Conservation (phyloP, 1,140 invertebrate genomes). For the Drosophila ercepeae region DNA sequence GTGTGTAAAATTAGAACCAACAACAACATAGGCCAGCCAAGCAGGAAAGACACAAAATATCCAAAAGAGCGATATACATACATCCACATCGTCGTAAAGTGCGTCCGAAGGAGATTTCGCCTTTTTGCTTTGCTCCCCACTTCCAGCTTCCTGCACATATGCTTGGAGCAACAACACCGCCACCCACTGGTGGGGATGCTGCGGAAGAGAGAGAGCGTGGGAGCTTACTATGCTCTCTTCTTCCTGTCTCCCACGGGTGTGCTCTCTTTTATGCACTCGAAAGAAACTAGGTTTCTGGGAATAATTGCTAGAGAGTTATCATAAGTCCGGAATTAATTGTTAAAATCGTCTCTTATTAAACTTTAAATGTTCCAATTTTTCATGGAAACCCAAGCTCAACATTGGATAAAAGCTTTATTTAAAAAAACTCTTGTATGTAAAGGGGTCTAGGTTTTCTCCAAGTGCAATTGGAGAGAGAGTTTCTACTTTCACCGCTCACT, state of each 20-base stretch:
- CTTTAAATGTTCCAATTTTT: no score
- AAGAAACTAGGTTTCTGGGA: background rate
- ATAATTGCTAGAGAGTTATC: no score
- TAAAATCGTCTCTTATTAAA: no score
- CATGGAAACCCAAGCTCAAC: background rate
- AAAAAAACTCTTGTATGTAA: background rate
- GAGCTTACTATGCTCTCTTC: slow-evolving; percentile 7
- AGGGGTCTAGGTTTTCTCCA: background rate
- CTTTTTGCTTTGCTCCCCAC: slow-evolving; percentile 36
- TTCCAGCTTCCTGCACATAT: slow-evolving; percentile 72
- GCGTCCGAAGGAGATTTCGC: slow-evolving; percentile 38
- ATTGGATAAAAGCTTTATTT: background rate
- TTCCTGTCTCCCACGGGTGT: slow-evolving; percentile 9
- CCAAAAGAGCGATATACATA: slow-evolving; percentile 55
- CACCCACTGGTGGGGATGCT: slow-evolving; percentile 66
- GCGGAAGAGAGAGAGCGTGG: slow-evolving; percentile 39
- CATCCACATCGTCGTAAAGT: slow-evolving; percentile 65
- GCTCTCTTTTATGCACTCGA: background rate
- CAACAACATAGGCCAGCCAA: slow-evolving; percentile 15
- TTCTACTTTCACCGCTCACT: background rate
- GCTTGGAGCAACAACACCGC: slow-evolving; percentile 52
- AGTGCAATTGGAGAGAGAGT: background rate
- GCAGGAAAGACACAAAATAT: slow-evolving; percentile 72
- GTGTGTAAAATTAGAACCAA: slow-evolving; percentile 74
- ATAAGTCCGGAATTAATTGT: no score